Evolutionary conservation across 2,113 vertebrate species (phyloP).

Genomic region (Papio anubis): DNA sequence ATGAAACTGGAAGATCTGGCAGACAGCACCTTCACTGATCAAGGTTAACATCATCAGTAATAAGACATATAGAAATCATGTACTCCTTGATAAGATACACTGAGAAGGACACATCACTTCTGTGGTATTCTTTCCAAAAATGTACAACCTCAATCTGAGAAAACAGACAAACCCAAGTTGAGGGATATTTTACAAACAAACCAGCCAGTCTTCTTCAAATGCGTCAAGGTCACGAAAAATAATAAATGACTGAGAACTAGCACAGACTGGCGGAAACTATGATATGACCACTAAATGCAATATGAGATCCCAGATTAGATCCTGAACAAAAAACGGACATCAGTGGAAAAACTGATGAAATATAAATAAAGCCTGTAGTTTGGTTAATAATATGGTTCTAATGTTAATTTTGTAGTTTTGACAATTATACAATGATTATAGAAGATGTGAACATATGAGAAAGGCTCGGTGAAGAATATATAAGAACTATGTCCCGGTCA

Average conservation of each 20-base stretch:
- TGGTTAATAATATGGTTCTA: background rate
- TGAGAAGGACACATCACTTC: background rate
- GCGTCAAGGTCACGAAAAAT: background rate
- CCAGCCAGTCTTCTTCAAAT: conserved; percentile 7
- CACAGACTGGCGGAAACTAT: background rate
- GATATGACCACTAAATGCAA: background rate
- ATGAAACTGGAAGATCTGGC: background rate
- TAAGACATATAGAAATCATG: background rate
- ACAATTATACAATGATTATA: background rate
- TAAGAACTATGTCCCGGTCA: background rate
- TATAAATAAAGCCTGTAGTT: background rate
- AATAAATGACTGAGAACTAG: background rate
- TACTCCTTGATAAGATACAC: background rate
- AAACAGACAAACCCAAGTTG: conserved; percentile 3
- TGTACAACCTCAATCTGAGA: background rate
- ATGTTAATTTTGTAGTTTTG: conserved; percentile 41
- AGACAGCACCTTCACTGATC: background rate
- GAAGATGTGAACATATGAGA: background rate
- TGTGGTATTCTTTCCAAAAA: background rate
- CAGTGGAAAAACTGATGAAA: background rate
- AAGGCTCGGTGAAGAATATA: background rate
- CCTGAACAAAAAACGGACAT: background rate
- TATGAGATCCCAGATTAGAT: background rate
- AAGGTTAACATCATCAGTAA: background rate
- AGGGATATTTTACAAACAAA: conserved; percentile 40